Evolutionary conservation across 2,797 vertebrate species (phyloP).

Genomic region (Mareca penelope): DNA sequence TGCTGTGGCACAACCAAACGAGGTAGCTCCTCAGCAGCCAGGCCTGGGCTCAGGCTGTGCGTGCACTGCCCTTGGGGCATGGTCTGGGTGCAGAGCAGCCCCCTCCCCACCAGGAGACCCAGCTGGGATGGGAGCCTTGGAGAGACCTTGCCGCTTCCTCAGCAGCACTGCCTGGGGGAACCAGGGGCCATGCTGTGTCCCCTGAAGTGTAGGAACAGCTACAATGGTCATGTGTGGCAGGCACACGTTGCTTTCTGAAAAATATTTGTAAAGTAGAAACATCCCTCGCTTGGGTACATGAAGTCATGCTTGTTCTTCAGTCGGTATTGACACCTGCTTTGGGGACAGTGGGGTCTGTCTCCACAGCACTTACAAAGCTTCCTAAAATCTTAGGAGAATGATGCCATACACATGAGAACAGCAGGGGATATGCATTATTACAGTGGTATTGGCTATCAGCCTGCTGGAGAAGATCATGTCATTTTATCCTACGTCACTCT

Average conservation of each 20-base stretch:
- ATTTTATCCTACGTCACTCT: rapidly evolving
- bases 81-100: background rate
- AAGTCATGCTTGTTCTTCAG: background rate
- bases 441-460: background rate
- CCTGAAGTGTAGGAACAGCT: rapidly evolving
- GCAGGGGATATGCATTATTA: rapidly evolving
- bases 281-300: rapidly evolving
- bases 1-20: background rate
- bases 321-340: background rate
- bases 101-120: background rate
- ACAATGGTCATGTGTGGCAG: background rate
- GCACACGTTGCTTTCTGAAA: background rate
- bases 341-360: background rate
- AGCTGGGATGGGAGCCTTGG: background rate
- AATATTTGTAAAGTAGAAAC: background rate
- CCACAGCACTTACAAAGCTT: background rate
- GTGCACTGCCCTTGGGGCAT: background rate
- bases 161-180: background rate
- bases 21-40: background rate
- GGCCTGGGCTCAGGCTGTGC: too few species aligned
- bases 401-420: too few species aligned
- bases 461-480: rapidly evolving
- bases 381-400: background rate
- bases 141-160: background rate
- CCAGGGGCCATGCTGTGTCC: rapidly evolving